Conservation (phyloP, 2,113 vertebrate species). For the Nannospalax galili region DNA sequence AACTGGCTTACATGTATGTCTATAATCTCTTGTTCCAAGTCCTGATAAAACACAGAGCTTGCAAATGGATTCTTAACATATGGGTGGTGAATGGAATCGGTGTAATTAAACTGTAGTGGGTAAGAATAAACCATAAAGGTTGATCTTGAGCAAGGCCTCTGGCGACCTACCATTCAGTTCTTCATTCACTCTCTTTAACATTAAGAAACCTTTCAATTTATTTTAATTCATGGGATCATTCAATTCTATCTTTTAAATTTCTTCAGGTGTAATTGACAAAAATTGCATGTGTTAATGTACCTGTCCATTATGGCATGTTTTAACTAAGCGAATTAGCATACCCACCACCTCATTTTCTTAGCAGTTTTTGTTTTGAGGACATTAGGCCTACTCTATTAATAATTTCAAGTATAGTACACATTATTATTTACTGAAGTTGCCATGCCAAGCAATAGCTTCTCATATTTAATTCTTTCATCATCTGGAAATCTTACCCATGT, state of each 20-base stretch:
- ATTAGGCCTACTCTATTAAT: neutral
- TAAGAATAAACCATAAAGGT: neutral
- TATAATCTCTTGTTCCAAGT: neutral
- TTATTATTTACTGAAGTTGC: neutral
- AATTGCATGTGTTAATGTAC: too few species aligned
- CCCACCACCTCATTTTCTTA: neutral
- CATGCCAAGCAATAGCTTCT: neutral
- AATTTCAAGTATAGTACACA: neutral
- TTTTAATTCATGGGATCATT: neutral
- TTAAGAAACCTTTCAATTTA: neutral
- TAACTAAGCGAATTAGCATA: neutral
- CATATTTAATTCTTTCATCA: neutral
- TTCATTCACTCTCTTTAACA: neutral
- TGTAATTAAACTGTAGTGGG: neutral
- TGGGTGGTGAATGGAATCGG: neutral
- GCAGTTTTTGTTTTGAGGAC: neutral
- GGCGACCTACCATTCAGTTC: neutral
- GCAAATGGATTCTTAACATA: neutral
- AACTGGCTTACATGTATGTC: neutral
- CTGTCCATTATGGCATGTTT: neutral
- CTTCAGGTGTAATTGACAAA: neutral
- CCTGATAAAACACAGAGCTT: constrained; percentile 4
- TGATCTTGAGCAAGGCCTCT: neutral
- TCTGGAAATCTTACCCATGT: neutral
- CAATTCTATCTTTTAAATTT: neutral